These are phyloP conservation scores for Melinaea menophilus DNA, from an alignment of 2,888 invertebrate genomes.

Conservation along the genomic window DNA sequence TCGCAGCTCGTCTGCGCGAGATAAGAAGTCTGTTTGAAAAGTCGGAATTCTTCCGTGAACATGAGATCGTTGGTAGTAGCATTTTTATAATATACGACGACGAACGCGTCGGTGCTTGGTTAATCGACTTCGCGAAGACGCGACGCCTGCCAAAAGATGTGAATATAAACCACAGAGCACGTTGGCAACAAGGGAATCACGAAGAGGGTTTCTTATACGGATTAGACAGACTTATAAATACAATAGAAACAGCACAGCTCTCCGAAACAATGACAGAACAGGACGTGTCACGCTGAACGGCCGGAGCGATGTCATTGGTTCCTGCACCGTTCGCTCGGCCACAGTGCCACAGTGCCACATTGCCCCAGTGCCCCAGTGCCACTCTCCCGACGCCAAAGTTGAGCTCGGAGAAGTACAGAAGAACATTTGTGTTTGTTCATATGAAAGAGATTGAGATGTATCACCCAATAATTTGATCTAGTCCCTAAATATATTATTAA, in stretches of 20 bases:
- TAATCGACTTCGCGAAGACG: conserved; percentile 98
- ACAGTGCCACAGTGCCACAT: conserved; percentile 43
- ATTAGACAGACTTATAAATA: conserved; percentile 92
- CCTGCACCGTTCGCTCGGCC: conserved; percentile 53
- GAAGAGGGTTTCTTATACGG: conserved; percentile 97
- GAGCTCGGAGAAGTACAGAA: conserved; percentile 63
- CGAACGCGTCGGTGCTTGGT: conserved; percentile 92
- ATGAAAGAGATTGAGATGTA: conserved; percentile 63
- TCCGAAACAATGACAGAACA: conserved; percentile 54
- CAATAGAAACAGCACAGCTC: conserved; percentile 61
- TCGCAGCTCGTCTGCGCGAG: conserved; percentile 85
- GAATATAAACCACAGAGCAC: conserved; percentile 85
- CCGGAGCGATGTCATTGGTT: conserved; percentile 57
- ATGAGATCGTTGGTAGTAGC: conserved; percentile 96
- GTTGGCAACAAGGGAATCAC: conserved; percentile 96
- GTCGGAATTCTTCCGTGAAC: conserved; percentile 89
- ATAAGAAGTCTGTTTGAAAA: conserved; percentile 88
- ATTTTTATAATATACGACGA: conserved; percentile 96
- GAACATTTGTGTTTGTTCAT: conserved; percentile 61
- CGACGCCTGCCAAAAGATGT: conserved; percentile 83
- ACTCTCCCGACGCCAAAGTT: conserved; percentile 45
- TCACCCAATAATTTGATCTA: conserved; percentile 66
- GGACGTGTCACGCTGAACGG: conserved; percentile 71
- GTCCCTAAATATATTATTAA: conserved; percentile 57
- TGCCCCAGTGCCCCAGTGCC: conserved; percentile 20